phyloP scores from a whole-genome alignment of 2,113 vertebrate species.

The Coturnix japonica region DNA sequence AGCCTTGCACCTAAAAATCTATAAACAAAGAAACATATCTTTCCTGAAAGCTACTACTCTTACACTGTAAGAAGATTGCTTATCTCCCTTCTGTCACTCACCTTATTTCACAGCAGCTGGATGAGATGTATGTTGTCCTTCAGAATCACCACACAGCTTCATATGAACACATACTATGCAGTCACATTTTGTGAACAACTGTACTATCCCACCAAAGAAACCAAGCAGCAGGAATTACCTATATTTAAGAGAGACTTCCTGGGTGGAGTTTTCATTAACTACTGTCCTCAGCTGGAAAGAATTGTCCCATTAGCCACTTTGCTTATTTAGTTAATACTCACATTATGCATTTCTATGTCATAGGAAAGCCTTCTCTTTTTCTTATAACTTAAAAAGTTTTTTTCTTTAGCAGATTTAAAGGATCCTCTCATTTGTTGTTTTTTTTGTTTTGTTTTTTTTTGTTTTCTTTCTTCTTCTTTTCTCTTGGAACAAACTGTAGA shows the following conservation, averaged over 20 bases:
- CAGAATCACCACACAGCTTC: background rate
- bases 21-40: background rate
- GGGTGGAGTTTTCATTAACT: background rate
- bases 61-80: background rate
- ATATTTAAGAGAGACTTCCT: background rate
- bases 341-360: background rate
- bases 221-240: background rate
- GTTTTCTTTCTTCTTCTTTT: background rate
- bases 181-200: background rate
- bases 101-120: background rate
- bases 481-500: background rate
- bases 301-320: background rate
- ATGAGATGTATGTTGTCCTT: background rate
- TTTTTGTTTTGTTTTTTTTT: too few relatives aligned
- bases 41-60: background rate
- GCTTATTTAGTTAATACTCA: background rate
- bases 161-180: background rate
- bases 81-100: background rate
- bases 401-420: background rate
- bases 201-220: background rate
- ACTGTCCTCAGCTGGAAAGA: background rate
- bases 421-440: too few relatives aligned
- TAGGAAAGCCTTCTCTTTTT: background rate
- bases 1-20: background rate
- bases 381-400: background rate